Conservation (phyloP, 2,113 vertebrate genomes). For the Ornithorhynchus anatinus region DNA sequence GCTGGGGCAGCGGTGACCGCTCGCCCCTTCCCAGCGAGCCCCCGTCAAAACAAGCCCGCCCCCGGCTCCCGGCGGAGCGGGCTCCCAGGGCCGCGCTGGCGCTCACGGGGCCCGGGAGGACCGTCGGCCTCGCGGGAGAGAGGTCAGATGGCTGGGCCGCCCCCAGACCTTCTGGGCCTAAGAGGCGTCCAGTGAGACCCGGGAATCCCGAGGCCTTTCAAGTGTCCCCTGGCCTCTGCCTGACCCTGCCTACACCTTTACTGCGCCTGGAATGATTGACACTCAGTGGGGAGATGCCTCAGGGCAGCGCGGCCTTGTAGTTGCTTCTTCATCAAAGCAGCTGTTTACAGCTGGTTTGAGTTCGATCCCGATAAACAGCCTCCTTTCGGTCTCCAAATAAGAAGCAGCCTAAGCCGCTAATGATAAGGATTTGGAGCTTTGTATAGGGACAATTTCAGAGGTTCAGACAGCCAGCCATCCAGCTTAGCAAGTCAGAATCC, state of each 20-base stretch:
- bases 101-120: too few relatives aligned
- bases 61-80: background rate
- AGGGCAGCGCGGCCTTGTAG: constrained; percentile 68
- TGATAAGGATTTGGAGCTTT: constrained; percentile 82
- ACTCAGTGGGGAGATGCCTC: constrained; percentile 67
- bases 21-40: constrained; percentile 2
- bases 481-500: constrained; percentile 66
- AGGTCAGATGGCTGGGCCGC: constrained; percentile 41
- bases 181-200: constrained; percentile 31
- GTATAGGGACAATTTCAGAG: constrained; percentile 68
- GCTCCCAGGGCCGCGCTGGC: too few relatives aligned
- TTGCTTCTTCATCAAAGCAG: constrained; percentile 87
- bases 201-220: constrained; percentile 57
- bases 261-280: constrained; percentile 87
- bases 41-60: background rate
- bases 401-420: constrained; percentile 82
- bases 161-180: constrained; percentile 40
- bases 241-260: constrained; percentile 75
- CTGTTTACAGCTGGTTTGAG: constrained; percentile 93
- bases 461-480: constrained; percentile 65
- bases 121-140: constrained; percentile 31
- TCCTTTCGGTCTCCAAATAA: constrained; percentile 85
- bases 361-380: constrained; percentile 79
- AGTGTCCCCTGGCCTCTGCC: constrained; percentile 57
- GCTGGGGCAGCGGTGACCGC: constrained; percentile 29